Conservation (phyloP, 2,113 vertebrate species). For the Nothoprocta perdicaria region DNA sequence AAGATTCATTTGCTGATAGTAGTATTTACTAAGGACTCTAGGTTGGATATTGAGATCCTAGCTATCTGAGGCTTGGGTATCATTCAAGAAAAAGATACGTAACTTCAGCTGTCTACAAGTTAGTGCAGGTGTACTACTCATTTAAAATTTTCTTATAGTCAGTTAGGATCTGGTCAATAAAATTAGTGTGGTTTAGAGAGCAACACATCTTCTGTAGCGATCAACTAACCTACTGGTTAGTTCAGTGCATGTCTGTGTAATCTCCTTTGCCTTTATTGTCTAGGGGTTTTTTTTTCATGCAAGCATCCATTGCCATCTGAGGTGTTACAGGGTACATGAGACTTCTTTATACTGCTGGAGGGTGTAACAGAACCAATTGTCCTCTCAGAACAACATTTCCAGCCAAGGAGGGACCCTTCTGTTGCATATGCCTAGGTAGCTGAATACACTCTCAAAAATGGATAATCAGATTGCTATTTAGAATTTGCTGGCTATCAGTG, state of each 20-base stretch:
- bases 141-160: neutral
- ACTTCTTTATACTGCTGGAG: accelerated
- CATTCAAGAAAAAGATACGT: neutral
- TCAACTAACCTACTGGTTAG: neutral
- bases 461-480: neutral
- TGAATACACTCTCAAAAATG: neutral
- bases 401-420: accelerated
- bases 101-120: neutral
- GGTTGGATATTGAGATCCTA: neutral
- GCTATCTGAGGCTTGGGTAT: neutral
- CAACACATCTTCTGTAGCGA: neutral
- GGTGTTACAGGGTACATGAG: neutral
- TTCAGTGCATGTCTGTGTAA: neutral
- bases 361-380: neutral
- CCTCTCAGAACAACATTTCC: neutral
- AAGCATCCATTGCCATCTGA: accelerated
- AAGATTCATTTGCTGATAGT: neutral
- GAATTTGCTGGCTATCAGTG: neutral
- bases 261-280: neutral
- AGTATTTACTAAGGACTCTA: neutral
- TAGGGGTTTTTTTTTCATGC: neutral
- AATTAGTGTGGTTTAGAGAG: neutral
- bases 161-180: neutral
- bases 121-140: neutral
- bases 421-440: neutral